phyloP scores from a whole-genome alignment of 2,888 invertebrate species.

The Stenotaenia linearis region DNA sequence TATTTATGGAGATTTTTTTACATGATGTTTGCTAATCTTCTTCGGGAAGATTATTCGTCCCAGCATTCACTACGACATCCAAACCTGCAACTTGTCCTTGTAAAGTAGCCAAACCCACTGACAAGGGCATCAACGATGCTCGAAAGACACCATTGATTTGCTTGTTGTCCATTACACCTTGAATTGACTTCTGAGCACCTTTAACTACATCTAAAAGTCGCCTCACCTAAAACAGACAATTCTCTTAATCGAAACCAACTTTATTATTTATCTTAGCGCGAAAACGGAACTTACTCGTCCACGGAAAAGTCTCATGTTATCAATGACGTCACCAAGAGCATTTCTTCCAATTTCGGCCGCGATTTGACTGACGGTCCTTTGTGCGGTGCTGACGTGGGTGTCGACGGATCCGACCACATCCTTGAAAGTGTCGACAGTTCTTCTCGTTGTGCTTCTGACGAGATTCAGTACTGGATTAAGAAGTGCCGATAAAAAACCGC shows the following conservation, averaged over 20 bases:
- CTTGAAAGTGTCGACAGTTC: neutral
- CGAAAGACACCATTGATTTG: neutral
- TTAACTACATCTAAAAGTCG: neutral
- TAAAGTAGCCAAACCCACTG: neutral
- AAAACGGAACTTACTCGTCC: neutral
- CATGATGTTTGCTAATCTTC: neutral
- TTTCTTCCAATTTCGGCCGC: neutral
- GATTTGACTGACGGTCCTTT: neutral
- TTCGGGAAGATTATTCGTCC: neutral
- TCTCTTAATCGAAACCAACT: neutral
- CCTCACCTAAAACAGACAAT: neutral
- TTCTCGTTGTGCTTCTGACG: neutral
- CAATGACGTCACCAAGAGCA: neutral
- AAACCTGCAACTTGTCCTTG: neutral
- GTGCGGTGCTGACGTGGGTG: neutral
- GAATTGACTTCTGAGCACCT: neutral
- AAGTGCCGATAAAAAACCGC: neutral
- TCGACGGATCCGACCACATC: neutral
- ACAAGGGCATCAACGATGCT: neutral
- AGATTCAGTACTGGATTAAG: neutral
- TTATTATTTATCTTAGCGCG: neutral
- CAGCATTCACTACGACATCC: neutral
- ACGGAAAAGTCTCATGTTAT: neutral
- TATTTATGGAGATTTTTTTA: neutral
- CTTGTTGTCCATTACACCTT: neutral